These are phyloP conservation scores for Phlogophora meticulosa DNA, from an alignment of 2,888 invertebrate species.

Conservation along the genomic window DNA sequence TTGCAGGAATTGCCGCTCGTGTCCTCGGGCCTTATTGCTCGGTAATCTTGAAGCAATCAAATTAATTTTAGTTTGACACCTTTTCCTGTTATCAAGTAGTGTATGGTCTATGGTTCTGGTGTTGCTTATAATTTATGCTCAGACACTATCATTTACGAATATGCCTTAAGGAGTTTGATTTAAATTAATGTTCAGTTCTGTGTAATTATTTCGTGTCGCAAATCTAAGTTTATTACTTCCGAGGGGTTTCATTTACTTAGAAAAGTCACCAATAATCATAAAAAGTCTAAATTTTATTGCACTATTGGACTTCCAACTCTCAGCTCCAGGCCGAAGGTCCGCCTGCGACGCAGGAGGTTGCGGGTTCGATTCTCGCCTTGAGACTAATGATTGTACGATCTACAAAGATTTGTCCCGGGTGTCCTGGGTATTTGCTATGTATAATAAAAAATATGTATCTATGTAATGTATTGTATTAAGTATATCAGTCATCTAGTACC, in stretches of 20 bases:
- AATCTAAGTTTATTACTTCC: conserved; percentile 22
- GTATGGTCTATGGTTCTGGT: conserved; percentile 48
- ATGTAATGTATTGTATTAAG: no score
- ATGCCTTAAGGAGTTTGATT: conserved; percentile 44
- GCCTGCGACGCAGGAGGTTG: no score
- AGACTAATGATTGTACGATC: no score
- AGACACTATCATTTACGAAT: conserved; percentile 55
- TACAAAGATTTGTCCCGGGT: no score
- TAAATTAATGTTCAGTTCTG: conserved; percentile 37
- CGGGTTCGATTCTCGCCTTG: no score
- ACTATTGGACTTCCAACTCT: no score
- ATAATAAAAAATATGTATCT: no score
- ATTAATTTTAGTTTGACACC: conserved; percentile 70
- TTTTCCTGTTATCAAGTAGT: conserved; percentile 64
- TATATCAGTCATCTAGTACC: no score
- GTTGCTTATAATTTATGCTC: conserved; percentile 44
- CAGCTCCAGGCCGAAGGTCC: no score
- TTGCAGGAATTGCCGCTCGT: conserved; percentile 58
- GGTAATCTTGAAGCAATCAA: conserved; percentile 68
- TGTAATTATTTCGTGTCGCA: conserved; percentile 49
- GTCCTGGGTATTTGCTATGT: no score
- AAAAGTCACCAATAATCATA: no score
- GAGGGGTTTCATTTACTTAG: background rate
- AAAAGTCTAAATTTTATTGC: no score
- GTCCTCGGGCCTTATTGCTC: conserved; percentile 66